Evolutionary conservation across 2,888 invertebrate genomes (phyloP).

Genomic region (Allolobophora icterica): DNA sequence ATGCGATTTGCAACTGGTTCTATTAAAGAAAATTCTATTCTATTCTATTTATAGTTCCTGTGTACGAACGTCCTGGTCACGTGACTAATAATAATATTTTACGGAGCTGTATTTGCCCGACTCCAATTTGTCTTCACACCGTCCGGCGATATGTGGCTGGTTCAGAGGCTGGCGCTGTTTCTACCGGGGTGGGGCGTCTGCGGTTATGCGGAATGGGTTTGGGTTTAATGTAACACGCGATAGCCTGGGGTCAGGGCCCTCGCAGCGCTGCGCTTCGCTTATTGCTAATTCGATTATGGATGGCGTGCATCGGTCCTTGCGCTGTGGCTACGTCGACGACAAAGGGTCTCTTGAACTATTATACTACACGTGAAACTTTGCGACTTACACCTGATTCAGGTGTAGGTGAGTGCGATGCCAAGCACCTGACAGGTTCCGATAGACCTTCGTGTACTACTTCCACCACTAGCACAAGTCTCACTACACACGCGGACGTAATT

Average conservation of each 20-base stretch:
- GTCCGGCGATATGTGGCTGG: background rate
- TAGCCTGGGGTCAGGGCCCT: background rate
- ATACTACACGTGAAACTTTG: background rate
- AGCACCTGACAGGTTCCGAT: background rate
- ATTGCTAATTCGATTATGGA: background rate
- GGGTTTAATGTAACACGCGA: conserved; percentile 17
- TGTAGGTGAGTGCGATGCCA: background rate
- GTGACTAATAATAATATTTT: background rate
- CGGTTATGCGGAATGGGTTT: background rate
- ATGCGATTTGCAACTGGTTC: too few relatives aligned
- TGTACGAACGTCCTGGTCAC: background rate
- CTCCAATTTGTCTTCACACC: background rate
- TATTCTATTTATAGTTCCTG: too few relatives aligned
- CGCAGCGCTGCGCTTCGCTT: conserved; percentile 17
- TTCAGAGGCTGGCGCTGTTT: background rate
- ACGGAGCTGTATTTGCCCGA: background rate
- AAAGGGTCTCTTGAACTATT: background rate
- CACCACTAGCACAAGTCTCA: background rate
- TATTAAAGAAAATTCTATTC: too few relatives aligned
- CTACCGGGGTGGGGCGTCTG: background rate
- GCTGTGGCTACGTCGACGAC: background rate
- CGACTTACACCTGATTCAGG: conserved; percentile 11
- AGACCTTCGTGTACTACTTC: background rate
- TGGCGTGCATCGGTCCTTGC: background rate
- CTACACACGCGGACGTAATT: background rate